A percentile compares a stretch with the other conserved stretches of the same genome.
Evolutionary conservation across 2,113 vertebrate species (phyloP).

Genomic region (Bungarus multicinctus): DNA sequence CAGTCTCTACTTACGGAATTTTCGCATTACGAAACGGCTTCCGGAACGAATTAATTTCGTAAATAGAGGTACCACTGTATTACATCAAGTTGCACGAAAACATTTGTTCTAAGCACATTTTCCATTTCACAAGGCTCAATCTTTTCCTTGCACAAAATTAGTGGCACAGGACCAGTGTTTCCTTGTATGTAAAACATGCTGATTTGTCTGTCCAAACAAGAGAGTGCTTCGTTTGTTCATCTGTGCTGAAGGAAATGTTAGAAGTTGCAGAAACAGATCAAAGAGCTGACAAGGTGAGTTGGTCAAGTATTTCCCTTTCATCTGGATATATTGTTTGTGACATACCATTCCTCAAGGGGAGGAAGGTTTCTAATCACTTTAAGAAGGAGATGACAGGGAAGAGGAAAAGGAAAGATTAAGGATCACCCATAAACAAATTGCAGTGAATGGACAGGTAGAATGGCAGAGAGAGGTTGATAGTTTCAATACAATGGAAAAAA

Average conservation of each 20-base stretch:
- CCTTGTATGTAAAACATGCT: slow-evolving; percentile 45
- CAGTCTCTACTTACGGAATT: too few relatives aligned
- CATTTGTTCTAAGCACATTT: background rate
- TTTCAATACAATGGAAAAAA: slow-evolving; percentile 1
- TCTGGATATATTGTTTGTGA: slow-evolving; percentile 58
- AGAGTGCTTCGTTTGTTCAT: slow-evolving; percentile 58
- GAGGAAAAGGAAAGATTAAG: slow-evolving; percentile 44
- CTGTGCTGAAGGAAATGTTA: slow-evolving; percentile 31
- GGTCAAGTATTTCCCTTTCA: slow-evolving; percentile 61
- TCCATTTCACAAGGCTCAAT: background rate
- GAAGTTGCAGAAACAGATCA: slow-evolving; percentile 60
- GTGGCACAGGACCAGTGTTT: slow-evolving; percentile 5
- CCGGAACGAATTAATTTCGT: too few relatives aligned
- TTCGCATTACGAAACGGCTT: too few relatives aligned
- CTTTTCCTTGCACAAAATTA: background rate
- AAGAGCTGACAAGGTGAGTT: slow-evolving; percentile 49
- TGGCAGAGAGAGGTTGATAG: background rate
- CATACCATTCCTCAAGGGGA: slow-evolving; percentile 31
- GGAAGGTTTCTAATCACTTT: slow-evolving; percentile 57
- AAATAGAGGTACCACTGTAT: too few relatives aligned
- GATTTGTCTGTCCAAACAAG: slow-evolving; percentile 49
- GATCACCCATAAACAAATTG: slow-evolving; percentile 22
- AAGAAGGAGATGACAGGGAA: slow-evolving; percentile 46
- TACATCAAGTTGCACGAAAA: background rate
- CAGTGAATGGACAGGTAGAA: background rate